Base-by-base conservation (phyloP, 2,888 invertebrate species). In the Temnothorax unifasciatus region DNA sequence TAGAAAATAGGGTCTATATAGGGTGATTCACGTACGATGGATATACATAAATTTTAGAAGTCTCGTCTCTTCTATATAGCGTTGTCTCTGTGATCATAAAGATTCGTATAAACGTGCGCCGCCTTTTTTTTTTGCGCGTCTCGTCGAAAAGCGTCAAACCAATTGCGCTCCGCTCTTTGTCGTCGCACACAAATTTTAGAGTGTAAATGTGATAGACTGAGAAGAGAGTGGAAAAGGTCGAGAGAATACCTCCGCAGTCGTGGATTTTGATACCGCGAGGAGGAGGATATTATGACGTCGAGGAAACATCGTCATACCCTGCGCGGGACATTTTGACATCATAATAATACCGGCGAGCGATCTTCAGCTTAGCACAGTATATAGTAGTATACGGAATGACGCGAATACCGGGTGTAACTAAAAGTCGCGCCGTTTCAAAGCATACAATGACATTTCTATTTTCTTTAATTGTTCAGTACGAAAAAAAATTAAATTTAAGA, bases 311-410 rank as follows among this genome's bases (percentile, higher is more conserved):
- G 86, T 86, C 88, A 85, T 86, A 85, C 66, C 69, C 82, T 88
- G 86, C 66, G 38, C 83, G 21, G 69, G 86, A 86, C 89, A 89
- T 82, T 87, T 89, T 88, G 87, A 89, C 88, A 57, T 86, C 66
- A 68, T 88, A 85, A 88, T 85, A 86, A 86, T 82, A 86, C 79
- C 79, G 82, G 64, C 77, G 86, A 86, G 73, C 83, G 71, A 83
- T 77, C 84, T 87, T 86, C 79, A 66, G 77, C 69, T 85, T 81
- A 79, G 57, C 34, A 21, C 25, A 44, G 47, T 52, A 4, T 52
- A 4, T 34, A 34, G 29, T 29, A 29, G 3, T 6, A 52, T 66
- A 47, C 18, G 50, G 18, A 71, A 79, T 59, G 18, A 59, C 21
- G 18, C 11, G 11, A 38, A 61, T 71, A 71, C 59, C 50, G 15